Evolutionary conservation across 2,797 vertebrate species (phyloP).

Genomic region (Merluccius polli): DNA sequence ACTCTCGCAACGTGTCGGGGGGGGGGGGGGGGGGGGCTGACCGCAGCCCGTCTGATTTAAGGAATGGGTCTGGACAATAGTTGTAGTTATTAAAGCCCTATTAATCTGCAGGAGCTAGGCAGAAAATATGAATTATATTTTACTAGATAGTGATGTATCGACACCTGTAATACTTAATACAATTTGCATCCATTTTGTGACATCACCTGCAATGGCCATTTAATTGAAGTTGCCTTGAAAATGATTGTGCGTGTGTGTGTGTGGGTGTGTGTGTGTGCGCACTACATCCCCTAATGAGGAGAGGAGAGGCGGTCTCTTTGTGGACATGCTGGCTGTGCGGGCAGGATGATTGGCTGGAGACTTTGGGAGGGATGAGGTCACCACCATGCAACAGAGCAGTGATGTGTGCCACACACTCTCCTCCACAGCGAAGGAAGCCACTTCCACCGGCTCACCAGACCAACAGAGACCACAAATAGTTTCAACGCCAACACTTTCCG

Average conservation of each 20-base stretch:
- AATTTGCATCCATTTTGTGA: neutral
- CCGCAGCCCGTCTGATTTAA: neutral
- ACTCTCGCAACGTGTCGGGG: slow-evolving; percentile 44
- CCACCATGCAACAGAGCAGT: neutral
- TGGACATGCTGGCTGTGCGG: too few relatives aligned
- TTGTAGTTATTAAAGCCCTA: neutral
- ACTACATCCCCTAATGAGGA: too few relatives aligned
- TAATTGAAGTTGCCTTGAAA: neutral
- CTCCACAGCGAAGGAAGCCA: neutral
- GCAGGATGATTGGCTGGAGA: too few relatives aligned
- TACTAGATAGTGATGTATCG: neutral
- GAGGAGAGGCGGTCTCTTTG: too few relatives aligned
- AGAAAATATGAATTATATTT: neutral
- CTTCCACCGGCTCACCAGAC: neutral
- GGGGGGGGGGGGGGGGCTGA: slow-evolving; percentile 31
- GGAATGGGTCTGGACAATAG: neutral
- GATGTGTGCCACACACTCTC: neutral
- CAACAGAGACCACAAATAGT: neutral
- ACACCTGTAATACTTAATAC: neutral
- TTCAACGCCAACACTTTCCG: neutral
- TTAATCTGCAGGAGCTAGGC: neutral
- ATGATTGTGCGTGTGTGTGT: neutral
- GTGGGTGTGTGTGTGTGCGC: too few relatives aligned
- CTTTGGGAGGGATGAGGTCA: too few relatives aligned
- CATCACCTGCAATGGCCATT: neutral